These are phyloP conservation scores for Homarus americanus DNA, from an alignment of 1,140 invertebrate genomes.

Conservation along the genomic window DNA sequence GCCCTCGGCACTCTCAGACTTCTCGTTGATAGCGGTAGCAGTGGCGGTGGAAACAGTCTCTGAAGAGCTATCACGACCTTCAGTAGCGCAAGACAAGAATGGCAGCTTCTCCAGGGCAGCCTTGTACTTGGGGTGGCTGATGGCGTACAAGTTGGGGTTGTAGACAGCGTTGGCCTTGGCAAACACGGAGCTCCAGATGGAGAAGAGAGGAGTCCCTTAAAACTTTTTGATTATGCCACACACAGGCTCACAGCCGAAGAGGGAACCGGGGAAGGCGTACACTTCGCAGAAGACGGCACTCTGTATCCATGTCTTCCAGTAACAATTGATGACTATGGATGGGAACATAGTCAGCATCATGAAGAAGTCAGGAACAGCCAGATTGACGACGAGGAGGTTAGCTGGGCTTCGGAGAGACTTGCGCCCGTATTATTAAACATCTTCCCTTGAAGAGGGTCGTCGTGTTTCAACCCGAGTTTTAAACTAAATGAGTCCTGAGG, in stretches of 20 bases:
- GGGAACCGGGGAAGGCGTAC: conserved; percentile 14
- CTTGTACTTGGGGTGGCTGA: conserved; percentile 24
- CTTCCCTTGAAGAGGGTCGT: too few relatives aligned
- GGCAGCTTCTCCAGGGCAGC: conserved; percentile 3
- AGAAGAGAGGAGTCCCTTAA: neutral
- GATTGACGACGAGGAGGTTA: conserved; percentile 58
- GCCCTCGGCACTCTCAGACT: neutral
- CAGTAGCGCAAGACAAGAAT: neutral
- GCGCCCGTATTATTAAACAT: too few relatives aligned
- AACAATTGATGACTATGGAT: conserved; percentile 42
- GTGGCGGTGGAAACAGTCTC: neutral
- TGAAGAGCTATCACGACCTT: neutral
- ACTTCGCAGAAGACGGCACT: conserved; percentile 41
- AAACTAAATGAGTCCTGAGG: too few relatives aligned
- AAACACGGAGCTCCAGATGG: conserved; percentile 19
- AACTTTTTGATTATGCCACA: too few relatives aligned
- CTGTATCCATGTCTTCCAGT: conserved; percentile 45
- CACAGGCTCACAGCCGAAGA: conserved; percentile 29
- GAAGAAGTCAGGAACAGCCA: conserved; percentile 52
- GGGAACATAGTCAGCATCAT: conserved; percentile 62
- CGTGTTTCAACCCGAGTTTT: too few relatives aligned
- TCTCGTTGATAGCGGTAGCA: neutral
- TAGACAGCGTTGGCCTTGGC: conserved; percentile 31
- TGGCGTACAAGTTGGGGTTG: conserved; percentile 25
- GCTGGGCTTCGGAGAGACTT: conserved; percentile 31